A percentile compares a stretch with the other conserved stretches of the same genome.
Evolutionary conservation across 2,888 invertebrate genomes (phyloP).

Genomic region (Ommatoiulus sabulosus): DNA sequence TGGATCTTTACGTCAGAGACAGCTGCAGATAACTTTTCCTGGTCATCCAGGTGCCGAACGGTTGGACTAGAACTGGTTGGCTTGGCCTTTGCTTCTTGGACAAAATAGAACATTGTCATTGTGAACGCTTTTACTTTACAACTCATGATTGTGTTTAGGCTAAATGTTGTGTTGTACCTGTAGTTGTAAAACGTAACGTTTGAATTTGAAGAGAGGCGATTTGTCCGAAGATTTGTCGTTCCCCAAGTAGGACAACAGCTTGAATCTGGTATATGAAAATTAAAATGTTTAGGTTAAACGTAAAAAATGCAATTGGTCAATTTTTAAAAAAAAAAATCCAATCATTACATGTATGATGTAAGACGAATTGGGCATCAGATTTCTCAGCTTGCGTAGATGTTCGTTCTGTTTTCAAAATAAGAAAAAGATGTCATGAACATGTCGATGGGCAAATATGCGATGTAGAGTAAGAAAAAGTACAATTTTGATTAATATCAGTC

Average conservation of each 20-base stretch:
- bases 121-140: background rate
- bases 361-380: background rate
- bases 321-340: no score
- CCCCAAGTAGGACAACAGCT: constrained; percentile 52
- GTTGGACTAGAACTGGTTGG: constrained; percentile 21
- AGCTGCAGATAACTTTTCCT: background rate
- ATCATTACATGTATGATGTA: constrained; percentile 51
- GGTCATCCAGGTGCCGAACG: background rate
- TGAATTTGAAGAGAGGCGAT: constrained; percentile 47
- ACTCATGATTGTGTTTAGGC: background rate
- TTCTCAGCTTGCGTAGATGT: constrained; percentile 23
- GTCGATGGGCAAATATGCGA: no score
- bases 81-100: constrained; percentile 6
- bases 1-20: constrained; percentile 24
- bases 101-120: background rate
- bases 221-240: constrained; percentile 49
- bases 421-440: background rate
- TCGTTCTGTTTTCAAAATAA: constrained; percentile 55
- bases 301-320: background rate
- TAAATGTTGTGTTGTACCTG: background rate
- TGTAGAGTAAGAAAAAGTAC: no score
- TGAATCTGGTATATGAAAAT: constrained; percentile 49
- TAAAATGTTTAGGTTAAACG: background rate
- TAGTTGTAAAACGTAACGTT: constrained; percentile 22
- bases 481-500: no score